These are phyloP conservation scores for Allolobophora icterica DNA, from an alignment of 2,888 invertebrate genomes.

Conservation along the genomic window DNA sequence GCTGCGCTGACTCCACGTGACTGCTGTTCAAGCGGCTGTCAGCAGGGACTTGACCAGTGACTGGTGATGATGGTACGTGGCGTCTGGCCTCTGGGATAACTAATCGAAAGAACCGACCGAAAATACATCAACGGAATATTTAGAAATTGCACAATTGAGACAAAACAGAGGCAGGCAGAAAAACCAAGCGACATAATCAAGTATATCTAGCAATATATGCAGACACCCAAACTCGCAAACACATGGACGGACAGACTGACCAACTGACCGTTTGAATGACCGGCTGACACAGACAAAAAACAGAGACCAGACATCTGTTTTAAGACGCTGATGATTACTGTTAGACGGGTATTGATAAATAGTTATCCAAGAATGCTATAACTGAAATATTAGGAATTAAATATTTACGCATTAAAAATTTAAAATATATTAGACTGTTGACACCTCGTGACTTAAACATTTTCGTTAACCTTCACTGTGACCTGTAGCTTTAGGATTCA, in stretches of 20 bases:
- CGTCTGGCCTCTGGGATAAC: background rate
- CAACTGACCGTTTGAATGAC: background rate
- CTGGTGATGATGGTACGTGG: background rate
- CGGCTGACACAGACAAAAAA: background rate
- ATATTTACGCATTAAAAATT: too few relatives aligned
- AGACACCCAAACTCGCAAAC: background rate
- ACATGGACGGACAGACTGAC: background rate
- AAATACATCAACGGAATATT: background rate
- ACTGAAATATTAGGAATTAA: too few relatives aligned
- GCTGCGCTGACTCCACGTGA: slow-evolving; percentile 13
- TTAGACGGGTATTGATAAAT: slow-evolving; percentile 1
- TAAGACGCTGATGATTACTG: background rate
- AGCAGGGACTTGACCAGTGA: background rate
- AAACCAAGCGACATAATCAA: background rate
- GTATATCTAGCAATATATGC: background rate
- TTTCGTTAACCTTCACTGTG: too few relatives aligned
- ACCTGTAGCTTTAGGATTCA: too few relatives aligned
- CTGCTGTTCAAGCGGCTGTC: background rate
- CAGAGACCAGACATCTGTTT: background rate
- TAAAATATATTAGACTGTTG: too few relatives aligned
- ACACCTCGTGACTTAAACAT: too few relatives aligned
- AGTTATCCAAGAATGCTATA: background rate
- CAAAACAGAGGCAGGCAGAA: background rate
- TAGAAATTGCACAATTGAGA: slow-evolving; percentile 2
- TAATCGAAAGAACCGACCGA: slow-evolving; percentile 13